Percentiles rank a stretch among this genome's conserved stretches.
phyloP scores from a whole-genome alignment of 37 sponge, comb jelly and placozoan species.

The Cladorhizidae sp. region DNA sequence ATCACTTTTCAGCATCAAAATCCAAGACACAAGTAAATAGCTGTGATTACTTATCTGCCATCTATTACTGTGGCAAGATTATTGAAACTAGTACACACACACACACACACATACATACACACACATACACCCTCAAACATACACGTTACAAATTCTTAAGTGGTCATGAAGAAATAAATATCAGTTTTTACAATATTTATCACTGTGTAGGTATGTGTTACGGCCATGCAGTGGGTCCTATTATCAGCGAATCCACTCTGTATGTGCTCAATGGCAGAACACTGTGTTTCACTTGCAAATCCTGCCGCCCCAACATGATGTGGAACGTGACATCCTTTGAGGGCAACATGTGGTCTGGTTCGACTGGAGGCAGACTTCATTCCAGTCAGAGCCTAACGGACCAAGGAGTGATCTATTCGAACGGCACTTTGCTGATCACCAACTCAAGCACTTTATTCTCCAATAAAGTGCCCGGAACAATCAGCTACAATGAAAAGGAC shows the following conservation, averaged over 20 bases:
- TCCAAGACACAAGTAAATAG: background rate
- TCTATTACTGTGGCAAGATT: background rate
- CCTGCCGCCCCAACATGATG: background rate
- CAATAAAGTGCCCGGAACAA: background rate
- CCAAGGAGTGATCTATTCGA: background rate
- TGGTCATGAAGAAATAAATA: background rate
- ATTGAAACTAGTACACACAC: too few species aligned
- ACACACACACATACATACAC: too few species aligned
- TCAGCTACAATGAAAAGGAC: background rate
- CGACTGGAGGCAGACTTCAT: background rate
- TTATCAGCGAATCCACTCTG: background rate
- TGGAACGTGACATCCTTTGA: background rate
- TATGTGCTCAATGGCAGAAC: background rate
- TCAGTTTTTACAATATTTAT: background rate
- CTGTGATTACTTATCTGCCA: background rate
- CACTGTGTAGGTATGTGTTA: background rate
- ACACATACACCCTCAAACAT: too few species aligned
- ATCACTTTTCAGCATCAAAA: background rate
- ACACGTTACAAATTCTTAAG: too few species aligned
- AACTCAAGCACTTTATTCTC: background rate
- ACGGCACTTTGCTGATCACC: constrained; percentile 1
- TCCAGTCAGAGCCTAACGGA: background rate
- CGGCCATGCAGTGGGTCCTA: background rate
- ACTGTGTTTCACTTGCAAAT: background rate
- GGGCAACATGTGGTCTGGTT: background rate